Conservation (phyloP, 2,113 vertebrate genomes). For the Erpornis zantholeuca region DNA sequence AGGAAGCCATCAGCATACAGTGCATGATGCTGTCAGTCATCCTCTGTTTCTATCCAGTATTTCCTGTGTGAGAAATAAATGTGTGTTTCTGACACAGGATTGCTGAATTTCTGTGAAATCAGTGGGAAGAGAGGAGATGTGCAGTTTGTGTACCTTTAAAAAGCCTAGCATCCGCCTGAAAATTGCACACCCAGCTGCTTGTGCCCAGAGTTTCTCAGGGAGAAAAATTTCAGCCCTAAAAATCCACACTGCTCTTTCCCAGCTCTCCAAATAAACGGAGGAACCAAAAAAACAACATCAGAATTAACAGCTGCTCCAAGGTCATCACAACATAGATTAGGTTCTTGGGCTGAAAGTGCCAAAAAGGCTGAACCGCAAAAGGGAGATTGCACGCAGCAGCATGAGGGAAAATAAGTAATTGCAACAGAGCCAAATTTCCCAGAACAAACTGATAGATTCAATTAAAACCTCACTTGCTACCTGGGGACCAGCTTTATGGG, state of each 20-base stretch:
- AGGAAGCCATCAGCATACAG: background rate
- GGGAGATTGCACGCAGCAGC: background rate
- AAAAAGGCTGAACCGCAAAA: background rate
- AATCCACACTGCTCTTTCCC: background rate
- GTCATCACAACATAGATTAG: background rate
- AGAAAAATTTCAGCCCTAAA: background rate
- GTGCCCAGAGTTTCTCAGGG: background rate
- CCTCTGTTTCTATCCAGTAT: background rate
- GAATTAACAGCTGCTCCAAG: slow-evolving; percentile 46
- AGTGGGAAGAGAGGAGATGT: background rate
- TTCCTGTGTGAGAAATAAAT: background rate
- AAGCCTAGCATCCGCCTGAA: background rate
- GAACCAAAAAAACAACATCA: background rate
- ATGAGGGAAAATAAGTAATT: slow-evolving; percentile 5
- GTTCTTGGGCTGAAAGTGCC: background rate
- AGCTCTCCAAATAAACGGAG: background rate
- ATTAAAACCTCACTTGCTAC: background rate
- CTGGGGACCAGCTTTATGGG: slow-evolving; percentile 6
- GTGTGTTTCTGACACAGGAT: background rate
- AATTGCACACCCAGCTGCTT: background rate
- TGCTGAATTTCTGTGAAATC: background rate
- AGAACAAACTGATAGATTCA: slow-evolving; percentile 21
- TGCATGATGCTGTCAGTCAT: background rate
- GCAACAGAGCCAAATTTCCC: slow-evolving; percentile 38
- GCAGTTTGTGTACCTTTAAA: background rate